Evolutionary conservation across 2,888 invertebrate genomes (phyloP), one percentile per base, ranked within the genome.

Genomic region (Drepana falcataria): DNA sequence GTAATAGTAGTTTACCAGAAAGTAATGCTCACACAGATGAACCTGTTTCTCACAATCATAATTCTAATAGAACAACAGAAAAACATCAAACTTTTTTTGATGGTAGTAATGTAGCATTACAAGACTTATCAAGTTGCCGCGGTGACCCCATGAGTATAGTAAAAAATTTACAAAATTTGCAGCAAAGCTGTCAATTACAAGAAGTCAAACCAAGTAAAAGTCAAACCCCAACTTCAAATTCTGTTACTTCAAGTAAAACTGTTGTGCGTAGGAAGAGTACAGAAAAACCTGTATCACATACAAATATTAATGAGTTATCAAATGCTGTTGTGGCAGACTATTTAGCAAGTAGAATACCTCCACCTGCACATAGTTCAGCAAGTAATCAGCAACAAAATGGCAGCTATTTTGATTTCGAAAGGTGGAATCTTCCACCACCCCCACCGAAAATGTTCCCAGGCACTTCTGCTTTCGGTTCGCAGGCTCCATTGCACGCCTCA

Each of bases 141-240:
- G 95, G 94, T 37, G 95, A 95, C 76, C 94, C 95, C 2, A 95
- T 95, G 94, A 94, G 93, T 73, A 94, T 95, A 73, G 95, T 95
- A 40, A 95, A 95, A 79, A 95, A 94, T 79, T 86, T 95, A 65
- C 93, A 93, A 81, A 93, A 90, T 55, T 74, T 93, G 60, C 93
- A 93, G 80, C 91, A 92, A 77, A 91, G 90, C 70, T 93, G 93
- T 77, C 93, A 93, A 73, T 75, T 92, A 67, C 93, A 93, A 74
- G 93, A 93, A 56, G 81, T 91, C 48, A 93, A 93, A 68, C 79
- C 77, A 62, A 82, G 71, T 70, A 93, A 88, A 88, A 91, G 65
- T 61, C 83, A 77, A 73, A 64, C 77, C 9, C 63, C 73, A 68
- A 71, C 81, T 68, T 77, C 83, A 54, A 69, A 75, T 59, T 63